Evolutionary conservation across 1,140 invertebrate genomes (phyloP).

Genomic region (Dinoponera quadriceps): DNA sequence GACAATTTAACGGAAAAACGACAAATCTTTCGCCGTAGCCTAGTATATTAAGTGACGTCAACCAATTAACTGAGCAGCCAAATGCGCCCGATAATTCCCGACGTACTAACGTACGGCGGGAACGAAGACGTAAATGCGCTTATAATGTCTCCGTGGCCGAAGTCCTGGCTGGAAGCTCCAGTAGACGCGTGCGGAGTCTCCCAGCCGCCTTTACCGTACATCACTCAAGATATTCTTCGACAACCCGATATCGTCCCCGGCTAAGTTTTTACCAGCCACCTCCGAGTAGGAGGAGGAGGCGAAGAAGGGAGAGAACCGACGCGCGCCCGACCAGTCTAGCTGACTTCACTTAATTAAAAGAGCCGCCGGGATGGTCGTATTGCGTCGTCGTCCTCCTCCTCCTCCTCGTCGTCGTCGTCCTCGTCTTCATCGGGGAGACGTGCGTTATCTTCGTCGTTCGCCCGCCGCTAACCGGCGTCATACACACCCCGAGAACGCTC

Average conservation of each 20-base stretch:
- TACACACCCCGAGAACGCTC: conserved; percentile 70
- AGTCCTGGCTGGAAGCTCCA: not conserved
- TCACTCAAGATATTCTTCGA: conserved; percentile 45
- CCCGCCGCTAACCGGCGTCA: conserved; percentile 70
- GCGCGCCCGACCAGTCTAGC: conserved; percentile 54
- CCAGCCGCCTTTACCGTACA: not conserved
- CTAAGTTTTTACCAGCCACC: conserved; percentile 60
- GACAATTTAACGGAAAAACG: no score
- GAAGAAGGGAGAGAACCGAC: not conserved
- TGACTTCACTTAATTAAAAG: conserved; percentile 82
- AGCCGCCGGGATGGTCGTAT: conserved; percentile 71
- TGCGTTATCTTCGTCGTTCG: conserved; percentile 80
- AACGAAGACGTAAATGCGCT: not conserved
- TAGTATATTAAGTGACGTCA: no score
- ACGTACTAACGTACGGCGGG: not conserved
- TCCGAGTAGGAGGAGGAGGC: not conserved
- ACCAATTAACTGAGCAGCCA: no score
- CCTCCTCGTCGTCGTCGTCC: no score
- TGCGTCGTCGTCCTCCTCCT: conserved; percentile 60
- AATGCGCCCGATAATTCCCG: no score
- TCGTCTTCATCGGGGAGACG: conserved; percentile 67
- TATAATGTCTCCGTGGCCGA: conserved; percentile 14
- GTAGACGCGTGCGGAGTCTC: not conserved
- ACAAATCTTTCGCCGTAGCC: no score
- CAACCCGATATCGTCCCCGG: conserved; percentile 66